Percentiles rank a stretch among this genome's conserved stretches.
phyloP scores from a whole-genome alignment of 1,140 invertebrate species.

The Pemphigus obesinymphae region DNA sequence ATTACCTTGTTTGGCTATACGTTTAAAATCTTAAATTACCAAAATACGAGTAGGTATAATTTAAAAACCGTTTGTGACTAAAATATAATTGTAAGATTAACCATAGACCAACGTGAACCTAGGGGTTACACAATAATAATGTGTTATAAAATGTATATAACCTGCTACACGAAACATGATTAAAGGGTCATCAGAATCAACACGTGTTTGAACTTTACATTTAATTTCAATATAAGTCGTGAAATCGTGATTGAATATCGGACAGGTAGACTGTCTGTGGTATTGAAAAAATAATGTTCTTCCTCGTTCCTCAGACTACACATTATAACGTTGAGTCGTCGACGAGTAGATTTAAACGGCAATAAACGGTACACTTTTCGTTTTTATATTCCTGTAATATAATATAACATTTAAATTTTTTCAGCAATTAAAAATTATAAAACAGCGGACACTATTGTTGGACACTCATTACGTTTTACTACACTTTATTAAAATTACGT shows the following conservation, averaged over 20 bases:
- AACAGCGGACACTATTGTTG: too few relatives aligned
- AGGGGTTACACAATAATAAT: not conserved
- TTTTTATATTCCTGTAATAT: too few relatives aligned
- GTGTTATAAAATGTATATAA: too few relatives aligned
- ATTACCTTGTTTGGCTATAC: not conserved
- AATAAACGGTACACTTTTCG: too few relatives aligned
- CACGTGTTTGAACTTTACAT: not conserved
- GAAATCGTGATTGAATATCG: not conserved
- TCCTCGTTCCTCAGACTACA: not conserved
- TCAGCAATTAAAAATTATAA: too few relatives aligned
- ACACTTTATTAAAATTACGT: too few relatives aligned
- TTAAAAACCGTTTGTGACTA: not conserved
- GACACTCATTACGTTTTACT: too few relatives aligned
- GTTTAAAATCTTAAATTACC: not conserved
- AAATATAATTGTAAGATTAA: not conserved
- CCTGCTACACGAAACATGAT: not conserved
- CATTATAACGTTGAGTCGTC: too few relatives aligned
- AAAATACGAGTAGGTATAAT: too few relatives aligned
- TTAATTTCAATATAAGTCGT: not conserved
- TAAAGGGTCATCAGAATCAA: not conserved
- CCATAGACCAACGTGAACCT: not conserved
- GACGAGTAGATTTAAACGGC: too few relatives aligned
- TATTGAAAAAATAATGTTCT: not conserved
- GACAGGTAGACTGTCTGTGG: not conserved
- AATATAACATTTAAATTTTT: too few relatives aligned